These are phyloP conservation scores for Camponotus fellah DNA, from an alignment of 2,888 invertebrate species.

Conservation along the genomic window DNA sequence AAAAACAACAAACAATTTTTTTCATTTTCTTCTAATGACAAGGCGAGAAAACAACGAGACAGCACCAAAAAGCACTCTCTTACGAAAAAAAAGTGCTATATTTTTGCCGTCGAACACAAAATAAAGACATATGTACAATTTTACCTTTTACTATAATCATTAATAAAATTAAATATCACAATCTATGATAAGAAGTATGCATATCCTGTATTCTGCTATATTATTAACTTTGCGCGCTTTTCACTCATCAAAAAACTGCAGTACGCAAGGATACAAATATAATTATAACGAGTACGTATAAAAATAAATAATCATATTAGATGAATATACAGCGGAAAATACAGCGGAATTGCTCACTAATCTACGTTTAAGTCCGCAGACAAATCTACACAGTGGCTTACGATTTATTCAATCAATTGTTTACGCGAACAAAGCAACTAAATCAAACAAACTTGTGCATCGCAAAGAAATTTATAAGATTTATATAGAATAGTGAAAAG, in stretches of 20 bases:
- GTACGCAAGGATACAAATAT: constrained; percentile 57
- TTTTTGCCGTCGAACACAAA: constrained; percentile 40
- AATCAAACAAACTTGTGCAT: not conserved
- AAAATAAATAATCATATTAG: constrained; percentile 72
- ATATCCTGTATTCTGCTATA: constrained; percentile 50
- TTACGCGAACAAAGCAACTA: not conserved
- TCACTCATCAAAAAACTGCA: constrained; percentile 21
- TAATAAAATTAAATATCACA: constrained; percentile 83
- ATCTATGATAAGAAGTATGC: constrained; percentile 81
- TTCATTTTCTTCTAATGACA: constrained; percentile 19
- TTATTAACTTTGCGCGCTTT: constrained; percentile 28
- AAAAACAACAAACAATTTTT: constrained; percentile 30
- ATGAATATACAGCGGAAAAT: constrained; percentile 46
- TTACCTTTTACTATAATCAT: constrained; percentile 72
- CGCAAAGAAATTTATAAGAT: not conserved
- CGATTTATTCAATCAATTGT: constrained; percentile 17
- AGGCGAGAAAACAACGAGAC: constrained; percentile 48
- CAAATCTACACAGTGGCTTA: not conserved
- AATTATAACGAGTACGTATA: constrained; percentile 62
- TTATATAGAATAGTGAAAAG: not conserved
- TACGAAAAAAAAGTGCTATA: constrained; percentile 14
- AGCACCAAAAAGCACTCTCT: constrained; percentile 1
- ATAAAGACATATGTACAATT: constrained; percentile 66
- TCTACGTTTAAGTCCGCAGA: constrained; percentile 1
- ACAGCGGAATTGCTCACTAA: constrained; percentile 49